Evolutionary conservation across 2,888 invertebrate species (phyloP).

Genomic region (Erebia epiphron): DNA sequence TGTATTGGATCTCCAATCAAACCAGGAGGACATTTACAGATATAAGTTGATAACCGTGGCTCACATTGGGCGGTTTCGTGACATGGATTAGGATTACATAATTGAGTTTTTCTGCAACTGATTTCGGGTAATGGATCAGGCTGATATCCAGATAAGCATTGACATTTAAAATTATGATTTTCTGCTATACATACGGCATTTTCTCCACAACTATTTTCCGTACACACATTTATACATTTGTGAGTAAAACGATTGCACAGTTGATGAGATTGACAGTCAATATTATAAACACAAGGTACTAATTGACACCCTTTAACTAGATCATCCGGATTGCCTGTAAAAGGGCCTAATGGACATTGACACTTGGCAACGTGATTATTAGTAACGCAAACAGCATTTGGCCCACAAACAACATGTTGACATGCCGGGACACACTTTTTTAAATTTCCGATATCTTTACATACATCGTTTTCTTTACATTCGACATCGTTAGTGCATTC

Average conservation of each 20-base stretch:
- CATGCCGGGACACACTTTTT: constrained; percentile 91
- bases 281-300: constrained; percentile 93
- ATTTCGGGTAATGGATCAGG: constrained; percentile 93
- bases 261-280: constrained; percentile 90
- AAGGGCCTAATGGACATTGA: constrained; percentile 94
- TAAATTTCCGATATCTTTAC: constrained; percentile 84
- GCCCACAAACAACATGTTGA: constrained; percentile 90
- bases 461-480: constrained; percentile 92
- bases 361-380: constrained; percentile 95
- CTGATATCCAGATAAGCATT: constrained; percentile 92
- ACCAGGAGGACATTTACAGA: constrained; percentile 91
- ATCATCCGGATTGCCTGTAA: constrained; percentile 93
- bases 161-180: constrained; percentile 91
- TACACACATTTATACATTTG: constrained; percentile 91
- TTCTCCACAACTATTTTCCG: constrained; percentile 91
- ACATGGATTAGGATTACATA: constrained; percentile 90
- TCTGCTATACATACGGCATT: constrained; percentile 95
- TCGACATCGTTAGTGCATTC: constrained; percentile 91
- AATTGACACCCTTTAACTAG: constrained; percentile 87
- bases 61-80: constrained; percentile 92
- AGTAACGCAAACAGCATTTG: constrained; percentile 93
- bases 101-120: constrained; percentile 87
- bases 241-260: constrained; percentile 92
- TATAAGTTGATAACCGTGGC: constrained; percentile 85
- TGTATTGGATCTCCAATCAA: constrained; percentile 90